phyloP scores from a whole-genome alignment of 2,113 vertebrate species.

The Rousettus leschenaultii region DNA sequence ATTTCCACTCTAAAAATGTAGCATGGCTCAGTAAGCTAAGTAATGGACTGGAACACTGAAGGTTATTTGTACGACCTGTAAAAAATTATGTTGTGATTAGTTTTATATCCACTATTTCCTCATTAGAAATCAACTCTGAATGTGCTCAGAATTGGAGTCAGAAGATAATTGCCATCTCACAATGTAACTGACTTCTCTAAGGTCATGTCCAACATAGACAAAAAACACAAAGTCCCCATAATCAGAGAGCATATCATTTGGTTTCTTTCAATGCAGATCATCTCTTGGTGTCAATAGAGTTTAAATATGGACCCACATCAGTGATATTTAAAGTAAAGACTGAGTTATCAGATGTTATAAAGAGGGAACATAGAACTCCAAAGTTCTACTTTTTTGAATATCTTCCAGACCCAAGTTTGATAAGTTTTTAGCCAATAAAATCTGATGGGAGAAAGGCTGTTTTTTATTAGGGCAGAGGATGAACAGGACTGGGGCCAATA shows the following conservation, averaged over 20 bases:
- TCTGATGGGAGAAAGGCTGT: background rate
- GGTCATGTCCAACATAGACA: background rate
- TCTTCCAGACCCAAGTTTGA: background rate
- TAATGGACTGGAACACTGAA: background rate
- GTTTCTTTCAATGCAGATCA: background rate
- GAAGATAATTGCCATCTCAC: background rate
- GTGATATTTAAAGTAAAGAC: background rate
- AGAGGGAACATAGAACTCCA: background rate
- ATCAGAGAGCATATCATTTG: background rate
- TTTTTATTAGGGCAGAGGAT: slow-evolving; percentile 5
- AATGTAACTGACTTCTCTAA: background rate
- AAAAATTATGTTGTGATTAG: background rate
- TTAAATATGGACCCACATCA: background rate
- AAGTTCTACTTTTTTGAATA: background rate
- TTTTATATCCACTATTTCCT: background rate
- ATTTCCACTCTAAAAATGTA: background rate
- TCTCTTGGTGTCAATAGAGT: background rate
- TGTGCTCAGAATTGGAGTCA: background rate
- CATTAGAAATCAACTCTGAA: background rate
- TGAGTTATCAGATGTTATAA: background rate
- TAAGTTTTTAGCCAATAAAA: slow-evolving; percentile 29
- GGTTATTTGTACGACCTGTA: background rate
- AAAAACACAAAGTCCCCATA: background rate
- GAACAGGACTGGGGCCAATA: background rate
- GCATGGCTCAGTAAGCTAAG: background rate